Evolutionary conservation across 2,113 vertebrate species (phyloP).

Genomic region (Vimba vimba): DNA sequence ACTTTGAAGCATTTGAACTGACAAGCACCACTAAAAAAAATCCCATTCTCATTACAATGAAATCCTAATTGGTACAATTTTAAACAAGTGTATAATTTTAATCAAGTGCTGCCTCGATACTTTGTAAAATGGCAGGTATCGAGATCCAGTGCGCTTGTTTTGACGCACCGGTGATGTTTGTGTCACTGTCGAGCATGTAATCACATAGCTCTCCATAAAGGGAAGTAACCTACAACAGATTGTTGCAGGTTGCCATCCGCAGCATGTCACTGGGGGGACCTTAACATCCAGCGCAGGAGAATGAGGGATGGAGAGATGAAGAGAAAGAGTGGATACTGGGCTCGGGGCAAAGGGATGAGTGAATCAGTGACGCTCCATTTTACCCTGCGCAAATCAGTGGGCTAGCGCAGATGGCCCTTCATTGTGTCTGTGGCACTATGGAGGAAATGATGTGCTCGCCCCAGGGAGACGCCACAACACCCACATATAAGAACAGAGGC

Average conservation of each 20-base stretch:
- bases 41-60: not conserved
- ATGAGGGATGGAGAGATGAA: constrained; percentile 10
- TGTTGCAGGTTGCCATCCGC: constrained; percentile 28
- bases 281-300: constrained; percentile 25
- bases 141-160: not conserved
- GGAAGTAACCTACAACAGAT: not conserved
- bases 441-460: constrained; percentile 37
- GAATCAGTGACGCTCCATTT: constrained; percentile 51
- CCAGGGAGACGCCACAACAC: constrained; percentile 43
- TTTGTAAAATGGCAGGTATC: not conserved
- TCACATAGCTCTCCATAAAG: not conserved
- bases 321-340: constrained; percentile 27
- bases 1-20: not conserved
- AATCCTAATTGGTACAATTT: not conserved
- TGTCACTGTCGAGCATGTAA: not conserved
- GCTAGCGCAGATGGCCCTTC: constrained; percentile 45
- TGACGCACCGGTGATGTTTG: not conserved
- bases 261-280: constrained; percentile 8
- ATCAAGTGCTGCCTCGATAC: no score
- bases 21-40: not conserved
- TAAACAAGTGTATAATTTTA: not conserved
- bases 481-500: constrained; percentile 23
- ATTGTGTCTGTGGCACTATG: constrained; percentile 45
- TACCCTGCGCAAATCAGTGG: constrained; percentile 45
- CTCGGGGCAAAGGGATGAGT: constrained; percentile 35